phyloP scores from a whole-genome alignment of 2,888 invertebrate species.

The Drosophila flavopinicola region DNA sequence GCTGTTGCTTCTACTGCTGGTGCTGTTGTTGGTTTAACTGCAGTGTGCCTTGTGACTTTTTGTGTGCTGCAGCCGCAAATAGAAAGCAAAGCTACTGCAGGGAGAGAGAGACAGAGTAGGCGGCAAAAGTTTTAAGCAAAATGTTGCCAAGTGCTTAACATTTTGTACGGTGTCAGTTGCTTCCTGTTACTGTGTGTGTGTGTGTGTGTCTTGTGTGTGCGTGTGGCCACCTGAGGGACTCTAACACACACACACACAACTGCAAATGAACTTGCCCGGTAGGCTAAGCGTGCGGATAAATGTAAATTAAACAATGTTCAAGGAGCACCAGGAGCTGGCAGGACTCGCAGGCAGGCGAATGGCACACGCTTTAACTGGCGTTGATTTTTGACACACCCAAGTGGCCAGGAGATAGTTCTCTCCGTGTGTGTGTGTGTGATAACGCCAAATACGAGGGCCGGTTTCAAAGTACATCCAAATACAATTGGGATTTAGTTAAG shows the following conservation, averaged over 20 bases:
- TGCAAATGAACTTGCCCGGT: constrained; percentile 70
- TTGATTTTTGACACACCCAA: constrained; percentile 64
- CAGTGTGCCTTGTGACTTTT: constrained; percentile 81
- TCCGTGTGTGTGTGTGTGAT: constrained; percentile 6
- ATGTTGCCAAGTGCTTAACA: constrained; percentile 83
- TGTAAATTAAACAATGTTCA: constrained; percentile 83
- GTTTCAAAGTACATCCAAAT: background rate
- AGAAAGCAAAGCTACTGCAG: constrained; percentile 53
- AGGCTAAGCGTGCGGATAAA: constrained; percentile 78
- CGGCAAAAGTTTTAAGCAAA: constrained; percentile 73
- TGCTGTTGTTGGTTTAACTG: constrained; percentile 64
- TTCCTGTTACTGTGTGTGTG: constrained; percentile 56
- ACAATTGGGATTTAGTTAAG: background rate
- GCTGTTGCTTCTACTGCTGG: constrained; percentile 7
- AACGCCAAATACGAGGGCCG: constrained; percentile 26
- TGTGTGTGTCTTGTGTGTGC: constrained; percentile 30
- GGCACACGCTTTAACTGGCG: constrained; percentile 59
- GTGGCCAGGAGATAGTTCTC: constrained; percentile 22
- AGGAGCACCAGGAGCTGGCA: constrained; percentile 32
- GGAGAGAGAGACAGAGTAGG: constrained; percentile 25
- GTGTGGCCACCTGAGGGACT: constrained; percentile 61
- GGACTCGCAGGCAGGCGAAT: constrained; percentile 26
- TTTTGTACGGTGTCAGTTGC: constrained; percentile 83
- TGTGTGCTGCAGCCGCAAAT: constrained; percentile 74
- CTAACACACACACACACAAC: constrained; percentile 27